phyloP scores from a whole-genome alignment of 2,797 vertebrate species.

The Garrulus glandarius region DNA sequence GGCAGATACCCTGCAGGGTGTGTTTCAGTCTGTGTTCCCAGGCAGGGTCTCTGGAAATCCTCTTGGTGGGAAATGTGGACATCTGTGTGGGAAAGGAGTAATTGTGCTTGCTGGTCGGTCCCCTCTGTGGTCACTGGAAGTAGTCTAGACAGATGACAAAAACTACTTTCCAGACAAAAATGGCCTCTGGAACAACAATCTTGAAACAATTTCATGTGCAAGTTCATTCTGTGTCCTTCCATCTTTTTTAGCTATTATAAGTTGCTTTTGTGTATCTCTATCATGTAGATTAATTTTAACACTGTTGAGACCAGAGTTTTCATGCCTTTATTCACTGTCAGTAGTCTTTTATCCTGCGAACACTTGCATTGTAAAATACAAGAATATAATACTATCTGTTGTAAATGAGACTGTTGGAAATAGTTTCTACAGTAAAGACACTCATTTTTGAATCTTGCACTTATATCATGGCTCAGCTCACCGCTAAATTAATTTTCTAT shows the following conservation, averaged over 20 bases:
- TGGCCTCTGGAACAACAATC: not conserved
- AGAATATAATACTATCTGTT: not conserved
- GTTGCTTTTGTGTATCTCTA: not conserved
- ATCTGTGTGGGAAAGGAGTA: not conserved
- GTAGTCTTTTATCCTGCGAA: not conserved
- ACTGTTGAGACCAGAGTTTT: not conserved
- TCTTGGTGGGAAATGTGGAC: not conserved
- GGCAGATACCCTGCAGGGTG: not conserved
- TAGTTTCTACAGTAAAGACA: not conserved
- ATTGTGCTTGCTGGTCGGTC: not conserved
- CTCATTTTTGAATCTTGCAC: not conserved
- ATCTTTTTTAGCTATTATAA: not conserved
- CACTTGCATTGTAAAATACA: not conserved
- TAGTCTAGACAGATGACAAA: not conserved
- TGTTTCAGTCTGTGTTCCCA: not conserved
- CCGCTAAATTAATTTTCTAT: not conserved
- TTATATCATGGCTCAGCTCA: not conserved
- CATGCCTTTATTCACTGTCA: not conserved
- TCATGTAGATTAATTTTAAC: not conserved
- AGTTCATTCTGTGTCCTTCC: not conserved
- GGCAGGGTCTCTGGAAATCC: not conserved
- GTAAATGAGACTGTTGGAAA: not conserved
- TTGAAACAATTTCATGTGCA: not conserved
- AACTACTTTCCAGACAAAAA: not conserved
- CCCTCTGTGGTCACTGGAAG: not conserved